Evolutionary conservation across 2,113 vertebrate species (phyloP).

Genomic region (Spea multiplicata): DNA sequence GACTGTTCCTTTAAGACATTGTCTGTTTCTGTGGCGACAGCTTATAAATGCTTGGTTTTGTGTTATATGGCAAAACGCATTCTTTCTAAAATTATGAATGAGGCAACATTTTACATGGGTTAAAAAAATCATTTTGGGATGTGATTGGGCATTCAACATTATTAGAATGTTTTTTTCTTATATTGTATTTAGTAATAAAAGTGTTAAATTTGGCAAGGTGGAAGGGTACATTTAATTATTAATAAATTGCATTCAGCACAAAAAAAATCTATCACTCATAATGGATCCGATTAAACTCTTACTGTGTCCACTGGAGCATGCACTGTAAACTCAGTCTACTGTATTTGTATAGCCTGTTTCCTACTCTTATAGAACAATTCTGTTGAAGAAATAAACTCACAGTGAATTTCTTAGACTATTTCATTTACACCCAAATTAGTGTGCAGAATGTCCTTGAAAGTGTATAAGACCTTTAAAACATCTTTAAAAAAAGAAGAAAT

Average conservation of each 20-base stretch:
- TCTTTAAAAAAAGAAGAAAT: conserved; percentile 71
- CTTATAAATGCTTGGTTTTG: no score
- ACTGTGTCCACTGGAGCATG: neutral
- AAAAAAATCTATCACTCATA: neutral
- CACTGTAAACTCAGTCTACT: neutral
- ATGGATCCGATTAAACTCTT: neutral
- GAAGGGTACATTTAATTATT: no score
- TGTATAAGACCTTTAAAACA: conserved; percentile 62
- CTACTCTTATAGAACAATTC: neutral
- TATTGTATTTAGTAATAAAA: no score
- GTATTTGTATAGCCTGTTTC: neutral
- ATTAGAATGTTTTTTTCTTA: no score
- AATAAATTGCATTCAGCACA: neutral
- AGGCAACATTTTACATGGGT: no score
- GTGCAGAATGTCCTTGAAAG: conserved; percentile 65
- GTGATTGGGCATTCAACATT: no score
- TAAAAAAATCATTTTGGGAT: no score
- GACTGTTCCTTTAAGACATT: no score
- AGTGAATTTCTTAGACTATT: conserved; percentile 39
- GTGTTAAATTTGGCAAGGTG: no score
- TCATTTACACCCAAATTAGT: conserved; percentile 54
- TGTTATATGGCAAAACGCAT: no score
- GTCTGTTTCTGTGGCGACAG: no score
- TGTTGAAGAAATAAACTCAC: neutral
- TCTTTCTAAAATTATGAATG: no score